These are phyloP conservation scores for Lipophrys pholis DNA, from an alignment of 2,113 vertebrate genomes.

Conservation along the genomic window DNA sequence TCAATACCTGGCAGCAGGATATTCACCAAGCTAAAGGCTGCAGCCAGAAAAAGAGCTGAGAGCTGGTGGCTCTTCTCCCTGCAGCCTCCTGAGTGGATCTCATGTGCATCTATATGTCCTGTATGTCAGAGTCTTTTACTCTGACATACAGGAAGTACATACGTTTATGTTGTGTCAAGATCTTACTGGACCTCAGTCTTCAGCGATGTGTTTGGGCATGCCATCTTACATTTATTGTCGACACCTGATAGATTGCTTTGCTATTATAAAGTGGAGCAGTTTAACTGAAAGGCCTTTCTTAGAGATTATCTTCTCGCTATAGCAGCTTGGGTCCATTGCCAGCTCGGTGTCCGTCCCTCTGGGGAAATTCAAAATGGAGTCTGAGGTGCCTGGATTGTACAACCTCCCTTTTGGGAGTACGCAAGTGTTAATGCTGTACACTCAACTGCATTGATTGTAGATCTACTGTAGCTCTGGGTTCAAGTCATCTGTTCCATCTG, in stretches of 20 bases:
- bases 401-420: background rate
- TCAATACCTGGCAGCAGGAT: constrained; percentile 61
- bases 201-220: too few species aligned
- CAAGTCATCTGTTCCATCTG: too few species aligned
- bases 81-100: background rate
- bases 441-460: background rate
- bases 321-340: too few species aligned
- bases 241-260: background rate
- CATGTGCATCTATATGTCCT: background rate
- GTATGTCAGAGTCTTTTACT: background rate
- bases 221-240: too few species aligned
- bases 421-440: background rate
- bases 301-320: background rate
- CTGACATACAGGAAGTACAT: too few species aligned
- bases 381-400: background rate
- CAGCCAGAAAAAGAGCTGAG: constrained; percentile 11
- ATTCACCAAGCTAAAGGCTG: constrained; percentile 36
- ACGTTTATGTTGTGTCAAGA: too few species aligned
- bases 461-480: too few species aligned
- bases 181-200: too few species aligned
- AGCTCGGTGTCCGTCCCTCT: background rate
- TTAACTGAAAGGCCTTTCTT: background rate
- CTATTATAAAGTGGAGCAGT: background rate
- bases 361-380: background rate
- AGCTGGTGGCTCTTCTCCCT: constrained; percentile 7